Base-by-base conservation (phyloP, 2,113 vertebrate species). In the Scomber japonicus region DNA sequence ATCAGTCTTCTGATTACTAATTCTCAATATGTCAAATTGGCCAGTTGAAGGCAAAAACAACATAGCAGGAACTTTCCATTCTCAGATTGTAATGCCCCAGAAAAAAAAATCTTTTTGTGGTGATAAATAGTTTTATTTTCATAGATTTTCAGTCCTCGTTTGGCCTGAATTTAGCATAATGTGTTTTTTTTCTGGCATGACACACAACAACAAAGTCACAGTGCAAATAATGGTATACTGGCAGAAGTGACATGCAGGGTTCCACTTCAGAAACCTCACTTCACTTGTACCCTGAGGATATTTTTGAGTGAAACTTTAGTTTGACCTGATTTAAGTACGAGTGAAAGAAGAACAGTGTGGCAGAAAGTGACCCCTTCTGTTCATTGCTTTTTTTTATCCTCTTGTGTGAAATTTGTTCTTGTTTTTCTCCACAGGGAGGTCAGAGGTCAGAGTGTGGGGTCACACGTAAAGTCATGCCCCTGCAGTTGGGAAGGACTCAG, bases 241-340 rank as follows among this genome's bases (percentile, higher is more conserved):
- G 69, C 75, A 86, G 72, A 72, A 65, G 61, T 82, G 80, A 85
- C 64, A 83, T 75, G 71, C 67, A 71, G 83, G 75, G 78, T 88
- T 91, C 68, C 75, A 82, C 85, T 77, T 87, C 54, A 89, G 61
- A 80, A 82, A 85, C 35, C 54, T 74, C 24, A 64, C 78, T 88
- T 63, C 63, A 66, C 66, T 86, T 56, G 60, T 85, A 63, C 54
- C 88, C 85, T 66, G 57, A 78, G 72, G 76, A 86, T 63, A 84
- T 70, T 14, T 75, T 74, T 64, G 75, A 83, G 77, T 51, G 57
- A 83, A 85, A 91, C 84, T 87, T 87, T 80, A 69, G 57, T 83
- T 89, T 87, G 86, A 84, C 82, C 84, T 84, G 80, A 81, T 87
- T 90, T 78, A 61, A 88, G 70, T 60, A 69, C 14, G 35, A 56